Percentiles rank a stretch among this genome's conserved stretches.
Evolutionary conservation across 30 jellyfish, hydroid and myxozoan species (phyloP).

Genomic region (Clytia hemisphaerica): DNA sequence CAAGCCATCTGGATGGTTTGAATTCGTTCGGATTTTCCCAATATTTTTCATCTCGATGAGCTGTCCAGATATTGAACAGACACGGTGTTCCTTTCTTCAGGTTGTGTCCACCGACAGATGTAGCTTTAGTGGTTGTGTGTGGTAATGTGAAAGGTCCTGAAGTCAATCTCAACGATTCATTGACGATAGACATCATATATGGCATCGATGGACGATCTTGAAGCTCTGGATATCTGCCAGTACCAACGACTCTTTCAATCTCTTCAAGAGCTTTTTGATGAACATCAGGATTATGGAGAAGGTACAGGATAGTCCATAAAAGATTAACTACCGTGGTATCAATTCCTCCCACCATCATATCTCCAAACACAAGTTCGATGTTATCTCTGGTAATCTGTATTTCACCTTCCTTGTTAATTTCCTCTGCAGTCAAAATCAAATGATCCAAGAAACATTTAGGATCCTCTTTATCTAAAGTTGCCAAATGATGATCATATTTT

Average conservation of each 20-base stretch:
- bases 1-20: conserved; percentile 51
- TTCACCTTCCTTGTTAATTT: too few species aligned
- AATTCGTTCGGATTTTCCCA: conserved; percentile 58
- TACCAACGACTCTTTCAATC: conserved; percentile 34
- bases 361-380: conserved; percentile 38
- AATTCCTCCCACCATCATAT: conserved; percentile 46
- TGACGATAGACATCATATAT: conserved; percentile 33
- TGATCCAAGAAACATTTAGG: too few species aligned
- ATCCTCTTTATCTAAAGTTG: too few species aligned
- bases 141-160: conserved; percentile 62
- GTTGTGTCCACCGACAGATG: conserved; percentile 33
- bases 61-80: conserved; percentile 45
- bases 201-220: conserved; percentile 34
- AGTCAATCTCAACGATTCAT: conserved; percentile 37
- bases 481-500: too few species aligned
- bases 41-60: conserved; percentile 35
- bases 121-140: conserved; percentile 42
- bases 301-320: conserved; percentile 38
- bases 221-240: conserved; percentile 28
- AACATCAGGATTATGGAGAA: conserved; percentile 23
- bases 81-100: conserved; percentile 37
- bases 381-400: too few species aligned
- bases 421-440: too few species aligned
- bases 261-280: conserved; percentile 47
- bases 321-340: conserved; percentile 53